Evolutionary conservation across 2,797 vertebrate species (phyloP), one percentile per base, ranked within the genome.

Genomic region (Sebastes reedi): DNA sequence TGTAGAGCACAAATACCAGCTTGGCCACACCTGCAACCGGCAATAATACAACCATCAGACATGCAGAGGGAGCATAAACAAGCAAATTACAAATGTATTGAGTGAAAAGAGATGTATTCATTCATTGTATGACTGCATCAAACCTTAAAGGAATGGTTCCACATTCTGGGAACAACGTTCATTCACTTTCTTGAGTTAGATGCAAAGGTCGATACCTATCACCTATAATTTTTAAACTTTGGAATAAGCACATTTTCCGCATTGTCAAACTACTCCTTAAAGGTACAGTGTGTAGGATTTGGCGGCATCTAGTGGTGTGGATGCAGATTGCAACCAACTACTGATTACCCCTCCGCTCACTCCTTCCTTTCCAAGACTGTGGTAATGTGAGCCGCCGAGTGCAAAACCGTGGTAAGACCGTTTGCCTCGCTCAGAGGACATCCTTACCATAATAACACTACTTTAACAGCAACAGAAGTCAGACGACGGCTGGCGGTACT

Each of bases 1-100:
- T 99, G 91, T 99, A 99, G 76, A 99, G 96, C 68, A 99, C 98
- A 93, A 99, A 99, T n/a, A 99, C 98, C 93, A 99, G 95, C 93
- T 99, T 99, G 72, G 98, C 98, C 81, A 98, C 96, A 52, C 98
- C 98, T 99, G 89, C 24, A 87, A 66, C 7, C 13, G 5, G 34
- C 70, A 77, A 61, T 22, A 79, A 81, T 25, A 71, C n/a, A 71
- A 52, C 25, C 36, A 42, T 75, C 29, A 82, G 68, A 73, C 42
- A 25, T 3, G 32, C 32, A 55, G n/a, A 56, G 10, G 61, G 54
- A 71, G 32, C 24, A 30, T 11, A 24, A 50, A 67, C 5, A 58
- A 71, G 30, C n/a, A 29, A 27, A 77, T 58, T 39, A 14, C n/a
- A 36, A 34, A 46, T 65, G 0, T 18, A 8, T n/a, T 67, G 4